Percentiles rank a stretch among this genome's conserved stretches.
These are phyloP conservation scores for Corythoichthys intestinalis DNA, from an alignment of 2,113 vertebrate species.

Conservation along the genomic window DNA sequence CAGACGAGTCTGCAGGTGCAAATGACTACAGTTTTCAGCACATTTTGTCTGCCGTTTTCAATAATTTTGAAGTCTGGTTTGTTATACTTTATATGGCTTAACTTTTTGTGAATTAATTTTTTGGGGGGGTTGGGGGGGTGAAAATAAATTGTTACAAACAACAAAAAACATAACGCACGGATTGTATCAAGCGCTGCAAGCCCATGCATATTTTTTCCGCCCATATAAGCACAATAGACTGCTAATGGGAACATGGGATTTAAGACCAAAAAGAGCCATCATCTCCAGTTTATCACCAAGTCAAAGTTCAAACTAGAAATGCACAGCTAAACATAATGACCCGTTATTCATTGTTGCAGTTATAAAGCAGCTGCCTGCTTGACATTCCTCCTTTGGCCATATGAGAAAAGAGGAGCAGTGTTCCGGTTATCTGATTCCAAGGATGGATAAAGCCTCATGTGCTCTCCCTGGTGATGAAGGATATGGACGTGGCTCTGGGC, in stretches of 20 bases:
- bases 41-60: no score
- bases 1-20: no score
- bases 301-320: conserved; percentile 10
- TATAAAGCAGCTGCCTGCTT: conserved; percentile 22
- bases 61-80: no score
- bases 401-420: conserved; percentile 3
- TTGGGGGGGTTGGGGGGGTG: no score
- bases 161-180: not conserved
- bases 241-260: not conserved
- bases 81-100: no score
- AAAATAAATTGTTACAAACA: not conserved
- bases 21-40: no score
- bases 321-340: conserved; percentile 11
- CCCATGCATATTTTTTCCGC: not conserved
- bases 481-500: conserved; percentile 44
- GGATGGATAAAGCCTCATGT: conserved; percentile 8
- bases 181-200: not conserved
- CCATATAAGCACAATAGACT: not conserved
- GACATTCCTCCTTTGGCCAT: conserved; percentile 11
- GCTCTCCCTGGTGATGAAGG: conserved; percentile 29
- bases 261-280: not conserved
- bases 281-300: not conserved
- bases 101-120: no score
- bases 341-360: conserved; percentile 7
- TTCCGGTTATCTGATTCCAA: conserved; percentile 29